phyloP scores from a whole-genome alignment of 30 jellyfish, hydroid and myxozoan species.

The Mastigias papua region DNA sequence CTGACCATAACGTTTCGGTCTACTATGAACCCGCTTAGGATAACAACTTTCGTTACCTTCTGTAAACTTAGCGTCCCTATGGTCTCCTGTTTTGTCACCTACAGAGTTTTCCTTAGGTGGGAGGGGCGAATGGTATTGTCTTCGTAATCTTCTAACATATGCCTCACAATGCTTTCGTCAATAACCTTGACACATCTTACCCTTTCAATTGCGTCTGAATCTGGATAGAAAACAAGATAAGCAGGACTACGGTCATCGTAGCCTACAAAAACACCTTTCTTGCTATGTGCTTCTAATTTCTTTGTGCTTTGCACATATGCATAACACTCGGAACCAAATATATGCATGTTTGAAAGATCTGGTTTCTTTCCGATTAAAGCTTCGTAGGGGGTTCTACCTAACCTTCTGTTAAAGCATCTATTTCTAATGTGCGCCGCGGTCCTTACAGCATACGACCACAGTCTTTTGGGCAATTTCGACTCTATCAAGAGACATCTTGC shows the following conservation, averaged over 20 bases:
- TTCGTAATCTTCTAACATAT: neutral
- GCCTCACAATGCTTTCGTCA: constrained; percentile 1
- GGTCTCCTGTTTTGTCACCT: constrained; percentile 8
- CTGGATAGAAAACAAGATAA: constrained; percentile 58
- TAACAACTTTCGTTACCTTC: constrained; percentile 11
- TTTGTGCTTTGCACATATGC: constrained; percentile 38
- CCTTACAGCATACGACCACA: constrained; percentile 89
- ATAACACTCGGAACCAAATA: constrained; percentile 63
- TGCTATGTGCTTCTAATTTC: constrained; percentile 39
- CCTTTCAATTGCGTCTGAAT: constrained; percentile 29
- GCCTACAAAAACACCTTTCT: constrained; percentile 61
- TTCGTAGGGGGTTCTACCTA: constrained; percentile 34
- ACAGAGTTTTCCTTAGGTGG: constrained; percentile 1
- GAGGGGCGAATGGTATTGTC: neutral
- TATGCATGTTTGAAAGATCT: constrained; percentile 30
- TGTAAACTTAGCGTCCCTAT: neutral
- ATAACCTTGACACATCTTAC: constrained; percentile 59
- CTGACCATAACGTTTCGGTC: constrained; percentile 9
- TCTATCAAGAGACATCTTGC: constrained; percentile 15
- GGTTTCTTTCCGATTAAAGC: constrained; percentile 62
- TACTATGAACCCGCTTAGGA: constrained; percentile 1
- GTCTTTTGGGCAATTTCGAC: constrained; percentile 65
- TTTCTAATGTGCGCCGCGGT: constrained; percentile 71
- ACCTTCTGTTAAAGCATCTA: constrained; percentile 30
- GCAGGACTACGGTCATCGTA: constrained; percentile 74